Base-by-base conservation (phyloP, 2,113 vertebrate species). In the Limanda limanda region DNA sequence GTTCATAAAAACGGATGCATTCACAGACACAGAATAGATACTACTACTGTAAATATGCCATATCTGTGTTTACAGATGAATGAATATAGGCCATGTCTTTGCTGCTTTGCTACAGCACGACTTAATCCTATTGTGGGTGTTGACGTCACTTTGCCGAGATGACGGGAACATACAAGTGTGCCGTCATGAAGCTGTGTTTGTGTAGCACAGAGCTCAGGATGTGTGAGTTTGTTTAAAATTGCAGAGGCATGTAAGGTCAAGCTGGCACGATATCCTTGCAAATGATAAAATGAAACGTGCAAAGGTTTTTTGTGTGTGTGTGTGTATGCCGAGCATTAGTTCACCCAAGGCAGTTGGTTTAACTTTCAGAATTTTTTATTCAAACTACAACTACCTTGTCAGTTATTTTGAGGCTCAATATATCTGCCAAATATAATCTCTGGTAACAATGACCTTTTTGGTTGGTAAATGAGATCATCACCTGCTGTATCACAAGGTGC, bases 111-210 rank as follows among this genome's bases (percentile, higher is more conserved):
- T 20, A 18, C 37, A 55, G 40, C 9, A n/a, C 47, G 18, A 12
- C n/a, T 20, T 75, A 78, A 78, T 81, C 55, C 23, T 37, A 12
- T 52, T 68, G 67, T 67, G 18, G 18, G 69, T 37, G 17, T 17
- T 70, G 60, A 60, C 5, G 40, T 74, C 37, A 27, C 45, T 21
- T 24, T 62, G 47, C 45, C 66, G 8, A 17, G n/a, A 60, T 72
- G 58, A 57, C 1, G 0, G 27, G 65, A 58, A 45, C 42, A 37
- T 15, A 5, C 1, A 12, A 24, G 13, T 48, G 12, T 23, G 57
- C 9, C 25, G 3, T 45, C 37, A 61, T 25, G 20, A 66, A 45
- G 15, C 24, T 56, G 11, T 47, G 20, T 55, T 56, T 9, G 14
- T 54, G 27, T 6, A 23, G 58, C 21, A 31, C 47, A 47, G 25